Base-by-base conservation (phyloP, 64 coral and sea anemone genomes). In the Montipora capricornis region DNA sequence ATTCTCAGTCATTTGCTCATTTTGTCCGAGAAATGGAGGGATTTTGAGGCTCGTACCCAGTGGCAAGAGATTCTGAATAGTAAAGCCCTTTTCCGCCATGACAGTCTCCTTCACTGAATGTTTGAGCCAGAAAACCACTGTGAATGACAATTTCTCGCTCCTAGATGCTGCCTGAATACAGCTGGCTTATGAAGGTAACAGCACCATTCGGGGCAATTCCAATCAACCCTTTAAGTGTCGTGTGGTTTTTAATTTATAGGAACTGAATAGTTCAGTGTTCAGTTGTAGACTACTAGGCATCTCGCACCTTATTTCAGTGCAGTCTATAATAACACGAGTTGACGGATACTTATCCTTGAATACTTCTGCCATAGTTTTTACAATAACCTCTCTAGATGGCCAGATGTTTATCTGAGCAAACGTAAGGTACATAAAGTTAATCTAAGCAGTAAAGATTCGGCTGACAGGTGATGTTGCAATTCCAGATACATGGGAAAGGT, bases 401-500 rank as follows among this genome's bases (percentile, higher is more conserved):
- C 90, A 83, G 50, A 91, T 91, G 69, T 26, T 26, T 26, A 26
- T 26, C 26, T 26, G 26, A 26, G 26, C 26, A 26, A 0, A 26
- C 26, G 44, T 91, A n/a, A 91, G 17, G 80, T 74, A 91, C 90
- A 91, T 91, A 60, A 73, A 91, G 57, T 81, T 91, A 53, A 91
- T 75, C 79, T 79, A 91, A 57, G 90, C 46, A 49, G 50, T 91
- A 52, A 91, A 83, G 17, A 83, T 53, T 81, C 69, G 11, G 14
- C 89, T 90, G 19, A 90, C 73, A 26, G 89, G 81, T 80, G 89
- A 90, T 47, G 67, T 47, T 90, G 89, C 51, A 20, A 90, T 57
- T 47, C 60, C 26, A 26, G 1, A 26, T 0, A 91, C 8, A 26
- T 26, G 0, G 26, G 26, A 26, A 26, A 26, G 26, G 45, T 90